Evolutionary conservation across 2,888 invertebrate species (phyloP).

Genomic region (Liodrosophila aerea): DNA sequence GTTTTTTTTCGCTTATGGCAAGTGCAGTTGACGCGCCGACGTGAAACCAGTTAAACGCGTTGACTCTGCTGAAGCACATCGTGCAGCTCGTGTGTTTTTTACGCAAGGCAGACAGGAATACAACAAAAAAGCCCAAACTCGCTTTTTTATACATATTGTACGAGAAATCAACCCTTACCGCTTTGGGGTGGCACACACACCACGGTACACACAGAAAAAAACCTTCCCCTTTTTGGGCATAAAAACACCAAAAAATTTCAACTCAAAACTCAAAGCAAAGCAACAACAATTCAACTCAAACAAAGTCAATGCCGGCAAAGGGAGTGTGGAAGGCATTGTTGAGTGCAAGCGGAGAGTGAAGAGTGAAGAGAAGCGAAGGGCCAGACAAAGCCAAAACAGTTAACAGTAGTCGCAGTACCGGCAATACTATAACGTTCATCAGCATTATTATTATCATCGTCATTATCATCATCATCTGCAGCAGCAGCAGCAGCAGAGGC

Average conservation of each 20-base stretch:
- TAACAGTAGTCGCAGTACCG: constrained; percentile 25
- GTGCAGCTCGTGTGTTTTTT: constrained; percentile 60
- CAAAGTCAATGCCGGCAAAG: constrained; percentile 50
- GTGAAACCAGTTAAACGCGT: constrained; percentile 77
- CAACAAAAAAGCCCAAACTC: constrained; percentile 17
- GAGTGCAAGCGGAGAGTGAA: constrained; percentile 15
- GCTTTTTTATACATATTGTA: constrained; percentile 36
- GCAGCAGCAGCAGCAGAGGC: constrained; percentile 39
- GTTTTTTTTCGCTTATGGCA: constrained; percentile 18
- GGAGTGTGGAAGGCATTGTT: constrained; percentile 39
- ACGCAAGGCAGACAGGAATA: too few relatives aligned
- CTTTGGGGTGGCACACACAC: constrained; percentile 55
- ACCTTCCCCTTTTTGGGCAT: constrained; percentile 58
- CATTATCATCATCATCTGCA: constrained; percentile 23
- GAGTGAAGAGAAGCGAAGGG: constrained; percentile 14
- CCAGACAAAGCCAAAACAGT: constrained; percentile 28
- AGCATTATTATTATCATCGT: constrained; percentile 33
- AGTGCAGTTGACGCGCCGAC: constrained; percentile 70
- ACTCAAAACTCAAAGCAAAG: constrained; percentile 46
- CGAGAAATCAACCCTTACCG: constrained; percentile 65
- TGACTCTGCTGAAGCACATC: constrained; percentile 54
- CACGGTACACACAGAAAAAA: constrained; percentile 9
- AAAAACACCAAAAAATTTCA: constrained; percentile 57
- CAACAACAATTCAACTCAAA: constrained; percentile 37
- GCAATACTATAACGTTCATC: constrained; percentile 32